These are phyloP conservation scores for Lutjanus campechanus DNA, from an alignment of 2,797 vertebrate genomes.

Conservation along the genomic window DNA sequence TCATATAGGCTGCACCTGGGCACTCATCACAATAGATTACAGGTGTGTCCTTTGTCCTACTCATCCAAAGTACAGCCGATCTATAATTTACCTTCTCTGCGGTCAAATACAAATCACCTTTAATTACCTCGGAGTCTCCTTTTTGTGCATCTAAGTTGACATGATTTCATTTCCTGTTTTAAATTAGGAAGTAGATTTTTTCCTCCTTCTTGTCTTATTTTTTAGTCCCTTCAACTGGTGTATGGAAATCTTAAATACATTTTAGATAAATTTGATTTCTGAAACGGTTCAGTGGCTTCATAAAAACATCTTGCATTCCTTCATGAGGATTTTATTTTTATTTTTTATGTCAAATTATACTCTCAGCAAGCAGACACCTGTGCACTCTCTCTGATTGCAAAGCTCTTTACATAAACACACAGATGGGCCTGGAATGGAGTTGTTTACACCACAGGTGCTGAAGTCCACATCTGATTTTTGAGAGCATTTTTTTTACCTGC, in stretches of 20 bases:
- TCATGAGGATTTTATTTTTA: neutral
- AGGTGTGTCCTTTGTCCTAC: constrained; percentile 27
- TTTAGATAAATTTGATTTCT: neutral
- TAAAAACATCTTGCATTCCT: neutral
- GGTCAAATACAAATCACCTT: no score
- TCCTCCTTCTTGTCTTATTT: neutral
- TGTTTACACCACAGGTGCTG: constrained; percentile 22
- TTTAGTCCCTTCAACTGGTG: neutral
- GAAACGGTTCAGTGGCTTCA: neutral
- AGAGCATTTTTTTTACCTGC: neutral
- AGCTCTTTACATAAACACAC: neutral
- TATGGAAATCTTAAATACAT: neutral
- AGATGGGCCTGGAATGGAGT: neutral
- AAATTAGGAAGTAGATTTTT: neutral
- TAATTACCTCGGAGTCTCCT: neutral
- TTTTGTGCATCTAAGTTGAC: neutral
- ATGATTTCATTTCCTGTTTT: neutral
- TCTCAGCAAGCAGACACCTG: neutral
- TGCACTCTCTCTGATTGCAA: neutral
- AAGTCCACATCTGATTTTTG: neutral
- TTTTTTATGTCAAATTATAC: neutral
- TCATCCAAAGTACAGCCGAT: neutral
- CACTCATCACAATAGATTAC: constrained; percentile 15
- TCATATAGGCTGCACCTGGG: constrained; percentile 39
- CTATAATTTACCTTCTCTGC: neutral